These are phyloP conservation scores for Aythya baeri DNA, from an alignment of 2,113 vertebrate species.

Conservation along the genomic window DNA sequence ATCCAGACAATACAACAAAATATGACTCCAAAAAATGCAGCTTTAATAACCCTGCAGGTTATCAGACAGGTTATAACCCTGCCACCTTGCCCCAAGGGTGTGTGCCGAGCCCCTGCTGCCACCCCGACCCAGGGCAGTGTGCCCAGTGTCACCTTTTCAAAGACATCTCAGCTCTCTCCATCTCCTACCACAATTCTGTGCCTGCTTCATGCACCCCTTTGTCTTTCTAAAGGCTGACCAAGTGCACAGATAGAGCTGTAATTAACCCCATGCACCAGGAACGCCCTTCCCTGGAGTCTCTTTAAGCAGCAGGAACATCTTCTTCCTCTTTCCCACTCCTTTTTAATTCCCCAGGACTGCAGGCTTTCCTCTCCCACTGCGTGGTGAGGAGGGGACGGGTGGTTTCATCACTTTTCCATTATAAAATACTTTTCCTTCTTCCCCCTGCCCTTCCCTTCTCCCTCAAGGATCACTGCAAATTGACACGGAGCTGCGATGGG, in stretches of 20 bases:
- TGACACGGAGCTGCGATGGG: background rate
- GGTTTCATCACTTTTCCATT: conserved; percentile 15
- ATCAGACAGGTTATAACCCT: background rate
- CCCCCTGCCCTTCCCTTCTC: background rate
- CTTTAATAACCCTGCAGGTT: background rate
- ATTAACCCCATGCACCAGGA: background rate
- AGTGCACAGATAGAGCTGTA: accelerated
- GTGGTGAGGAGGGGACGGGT: background rate
- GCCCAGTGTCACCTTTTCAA: accelerated
- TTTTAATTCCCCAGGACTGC: background rate
- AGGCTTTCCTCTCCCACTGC: background rate
- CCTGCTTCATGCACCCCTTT: background rate
- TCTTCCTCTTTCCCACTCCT: background rate
- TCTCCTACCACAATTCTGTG: background rate
- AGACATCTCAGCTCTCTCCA: background rate
- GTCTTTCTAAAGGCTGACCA: background rate
- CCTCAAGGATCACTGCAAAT: background rate
- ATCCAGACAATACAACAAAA: background rate
- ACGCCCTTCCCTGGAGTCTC: accelerated
- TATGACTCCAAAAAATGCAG: background rate
- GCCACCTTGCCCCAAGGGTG: accelerated
- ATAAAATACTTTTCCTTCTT: conserved; percentile 15
- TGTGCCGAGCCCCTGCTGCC: background rate
- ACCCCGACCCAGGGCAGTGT: background rate
- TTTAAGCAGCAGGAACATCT: background rate